Evolutionary conservation across 2,113 vertebrate genomes (phyloP), one percentile per base, ranked within the genome.

Genomic region (Bettongia penicillata): DNA sequence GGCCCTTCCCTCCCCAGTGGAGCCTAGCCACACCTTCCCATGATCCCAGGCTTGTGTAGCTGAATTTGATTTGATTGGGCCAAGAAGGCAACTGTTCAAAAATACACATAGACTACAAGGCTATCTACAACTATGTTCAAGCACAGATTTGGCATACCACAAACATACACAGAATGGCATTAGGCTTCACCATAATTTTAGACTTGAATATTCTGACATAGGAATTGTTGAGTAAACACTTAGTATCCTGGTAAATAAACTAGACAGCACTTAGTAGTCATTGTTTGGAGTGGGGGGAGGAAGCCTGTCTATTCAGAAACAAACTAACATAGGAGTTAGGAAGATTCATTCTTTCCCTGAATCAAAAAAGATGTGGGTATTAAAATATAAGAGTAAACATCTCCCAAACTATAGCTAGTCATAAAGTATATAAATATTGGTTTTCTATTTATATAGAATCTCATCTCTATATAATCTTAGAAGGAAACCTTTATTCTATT

Each of bases 361-460:
- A 55, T 53, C 51, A 94, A 1, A 68, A 93, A n/a, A 95, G 95
- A 31, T 68, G 25, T n/a, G 93, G 93, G 94, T 96, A 96, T 53
- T 94, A 96, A 94, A 89, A 50, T 48, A 93, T 37, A 97, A 95
- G 93, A 93, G 91, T 94, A 95, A 96, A 92, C 22, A 37, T 7
- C 53, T 96, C 43, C 26, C 95, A 96, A 96, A 95, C 90, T 95
- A 55, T 91, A 97, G 93, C 49, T 25, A 1, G 52, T 91, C 23
- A 50, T 53, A 96, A 93, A 51, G 94, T 90, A 51, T 91, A 96
- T 61, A 31, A 68, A 96, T 96, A 94, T 95, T 12, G 24, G 77
- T 95, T 19, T 22, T 31, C 53, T 94, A 52, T 12, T 24, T 23
- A 53, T 25, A 61, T 94, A 90, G 95, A 94, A 95, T 95, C 25